Evolutionary conservation across 2,888 invertebrate genomes (phyloP).

Genomic region (Cephus runcator): DNA sequence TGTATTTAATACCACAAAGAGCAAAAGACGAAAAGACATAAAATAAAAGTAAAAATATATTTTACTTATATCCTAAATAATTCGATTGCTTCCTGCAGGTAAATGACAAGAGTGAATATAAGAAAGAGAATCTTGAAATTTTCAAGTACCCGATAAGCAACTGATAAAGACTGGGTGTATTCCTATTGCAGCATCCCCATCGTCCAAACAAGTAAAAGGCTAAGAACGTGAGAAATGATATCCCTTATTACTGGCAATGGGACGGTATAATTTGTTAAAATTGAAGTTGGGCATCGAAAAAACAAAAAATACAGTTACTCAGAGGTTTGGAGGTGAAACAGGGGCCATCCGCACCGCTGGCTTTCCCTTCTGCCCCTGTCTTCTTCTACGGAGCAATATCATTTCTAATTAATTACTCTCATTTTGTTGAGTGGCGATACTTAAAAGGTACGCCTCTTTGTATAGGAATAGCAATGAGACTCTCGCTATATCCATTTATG

Average conservation of each 20-base stretch:
- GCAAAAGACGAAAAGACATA: background rate
- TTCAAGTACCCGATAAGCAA: background rate
- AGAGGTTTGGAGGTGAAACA: slow-evolving; percentile 14
- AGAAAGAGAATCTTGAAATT: background rate
- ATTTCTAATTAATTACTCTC: slow-evolving; percentile 22
- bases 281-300: slow-evolving; percentile 13
- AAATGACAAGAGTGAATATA: background rate
- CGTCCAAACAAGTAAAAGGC: background rate
- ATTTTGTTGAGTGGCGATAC: slow-evolving; percentile 19
- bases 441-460: slow-evolving; percentile 15
- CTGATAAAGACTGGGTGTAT: background rate
- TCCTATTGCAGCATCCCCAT: background rate
- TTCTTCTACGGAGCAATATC: slow-evolving; percentile 11
- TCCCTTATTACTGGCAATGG: background rate
- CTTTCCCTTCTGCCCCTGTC: background rate
- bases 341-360: background rate
- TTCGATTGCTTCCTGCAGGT: background rate
- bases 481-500: background rate
- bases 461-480: background rate
- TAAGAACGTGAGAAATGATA: background rate
- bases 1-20: slow-evolving; percentile 40
- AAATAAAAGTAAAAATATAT: background rate
- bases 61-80: background rate
- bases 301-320: slow-evolving; percentile 8
- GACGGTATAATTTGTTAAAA: slow-evolving; percentile 13